phyloP scores from a whole-genome alignment of 2,888 invertebrate genomes.

The Thumatha senex region DNA sequence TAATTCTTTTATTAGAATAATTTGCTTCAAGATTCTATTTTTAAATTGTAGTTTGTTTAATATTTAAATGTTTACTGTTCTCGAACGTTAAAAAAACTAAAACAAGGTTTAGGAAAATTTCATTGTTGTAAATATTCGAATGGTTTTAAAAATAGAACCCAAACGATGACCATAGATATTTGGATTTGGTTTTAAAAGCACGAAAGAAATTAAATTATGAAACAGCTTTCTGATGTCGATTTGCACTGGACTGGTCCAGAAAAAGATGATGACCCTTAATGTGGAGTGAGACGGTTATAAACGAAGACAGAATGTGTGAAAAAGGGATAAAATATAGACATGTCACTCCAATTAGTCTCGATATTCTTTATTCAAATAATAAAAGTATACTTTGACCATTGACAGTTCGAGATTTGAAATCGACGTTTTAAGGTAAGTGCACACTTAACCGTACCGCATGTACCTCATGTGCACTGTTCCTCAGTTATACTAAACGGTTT shows the following conservation, averaged over 20 bases:
- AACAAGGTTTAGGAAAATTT: constrained; percentile 24
- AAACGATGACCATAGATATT: constrained; percentile 14
- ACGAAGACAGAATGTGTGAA: constrained; percentile 15
- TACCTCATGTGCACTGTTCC: constrained; percentile 29
- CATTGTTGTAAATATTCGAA: constrained; percentile 9
- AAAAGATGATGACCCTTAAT: no score
- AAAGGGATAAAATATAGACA: constrained; percentile 12
- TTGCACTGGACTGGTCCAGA: constrained; percentile 20
- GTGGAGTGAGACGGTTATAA: constrained; percentile 5
- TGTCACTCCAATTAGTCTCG: constrained; percentile 1
- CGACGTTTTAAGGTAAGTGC: neutral
- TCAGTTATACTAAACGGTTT: constrained; percentile 55
- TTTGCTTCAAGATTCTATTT: constrained; percentile 44
- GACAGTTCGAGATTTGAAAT: neutral
- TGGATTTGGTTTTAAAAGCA: constrained; percentile 2
- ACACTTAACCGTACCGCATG: constrained; percentile 6
- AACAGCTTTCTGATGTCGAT: constrained; percentile 18
- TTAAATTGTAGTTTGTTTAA: constrained; percentile 30
- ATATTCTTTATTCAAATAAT: no score
- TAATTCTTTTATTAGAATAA: constrained; percentile 36
- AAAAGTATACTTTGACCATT: neutral
- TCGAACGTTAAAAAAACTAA: constrained; percentile 12
- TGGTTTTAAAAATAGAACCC: constrained; percentile 20
- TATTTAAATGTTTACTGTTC: neutral
- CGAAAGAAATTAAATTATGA: neutral